These are phyloP conservation scores for Montipora efflorescens DNA, from an alignment of 64 coral and sea anemone species.

Conservation along the genomic window DNA sequence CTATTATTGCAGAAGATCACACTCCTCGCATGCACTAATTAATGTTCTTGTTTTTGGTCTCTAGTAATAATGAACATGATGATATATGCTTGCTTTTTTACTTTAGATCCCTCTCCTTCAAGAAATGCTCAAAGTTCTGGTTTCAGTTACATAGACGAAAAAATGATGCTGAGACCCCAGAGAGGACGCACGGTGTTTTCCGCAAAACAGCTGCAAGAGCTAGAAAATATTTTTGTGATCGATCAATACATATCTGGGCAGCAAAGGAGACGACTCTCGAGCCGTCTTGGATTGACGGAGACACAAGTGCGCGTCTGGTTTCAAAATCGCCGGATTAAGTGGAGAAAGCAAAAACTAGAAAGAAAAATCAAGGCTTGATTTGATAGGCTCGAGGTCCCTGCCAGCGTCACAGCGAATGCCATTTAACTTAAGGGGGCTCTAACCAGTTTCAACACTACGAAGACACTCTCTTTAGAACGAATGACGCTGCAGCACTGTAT, in stretches of 20 bases:
- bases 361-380: constrained; percentile 3
- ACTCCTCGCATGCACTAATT: too few species aligned
- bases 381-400: not conserved
- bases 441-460: too few species aligned
- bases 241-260: constrained; percentile 71
- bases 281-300: constrained; percentile 55
- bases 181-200: constrained; percentile 71
- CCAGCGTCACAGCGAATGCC: not conserved
- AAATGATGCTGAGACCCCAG: constrained; percentile 8
- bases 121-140: not conserved
- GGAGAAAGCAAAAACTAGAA: constrained; percentile 64
- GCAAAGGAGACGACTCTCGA: constrained; percentile 61
- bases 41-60: too few species aligned
- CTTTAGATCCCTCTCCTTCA: not conserved
- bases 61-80: not conserved
- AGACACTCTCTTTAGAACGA: too few species aligned
- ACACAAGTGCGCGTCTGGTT: constrained; percentile 77
- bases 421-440: too few species aligned
- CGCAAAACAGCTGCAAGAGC: constrained; percentile 68
- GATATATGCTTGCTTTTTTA: not conserved
- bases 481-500: too few species aligned
- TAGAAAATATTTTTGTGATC: constrained; percentile 55
- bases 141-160: not conserved
- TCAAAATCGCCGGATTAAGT: constrained; percentile 74
- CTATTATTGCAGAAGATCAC: too few species aligned